phyloP scores from a whole-genome alignment of 2,797 vertebrate genomes.

The Hylomyscus alleni region DNA sequence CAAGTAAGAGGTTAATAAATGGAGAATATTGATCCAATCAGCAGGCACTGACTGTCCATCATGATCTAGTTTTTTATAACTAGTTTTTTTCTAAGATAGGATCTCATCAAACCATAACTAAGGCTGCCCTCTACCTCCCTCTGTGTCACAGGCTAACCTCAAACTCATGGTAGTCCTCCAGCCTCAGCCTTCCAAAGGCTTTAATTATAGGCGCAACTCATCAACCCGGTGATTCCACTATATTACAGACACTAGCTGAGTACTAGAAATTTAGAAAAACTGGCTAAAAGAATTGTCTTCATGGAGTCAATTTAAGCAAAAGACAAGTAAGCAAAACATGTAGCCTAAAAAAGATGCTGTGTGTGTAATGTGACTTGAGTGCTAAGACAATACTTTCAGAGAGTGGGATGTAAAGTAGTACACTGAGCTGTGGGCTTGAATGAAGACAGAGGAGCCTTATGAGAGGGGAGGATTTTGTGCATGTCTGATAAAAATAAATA shows the following conservation, averaged over 20 bases:
- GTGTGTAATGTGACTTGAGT: neutral
- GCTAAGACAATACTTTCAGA: constrained; percentile 28
- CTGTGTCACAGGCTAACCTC: neutral
- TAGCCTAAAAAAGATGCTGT: constrained; percentile 2
- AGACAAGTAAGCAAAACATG: neutral
- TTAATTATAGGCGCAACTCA: neutral
- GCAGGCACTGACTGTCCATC: neutral
- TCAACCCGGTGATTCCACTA: neutral
- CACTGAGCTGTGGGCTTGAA: neutral
- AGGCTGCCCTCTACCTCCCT: neutral
- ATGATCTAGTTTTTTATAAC: neutral
- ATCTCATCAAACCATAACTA: neutral
- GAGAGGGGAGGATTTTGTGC: neutral
- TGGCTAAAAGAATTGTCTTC: neutral
- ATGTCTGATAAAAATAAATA: constrained; percentile 7
- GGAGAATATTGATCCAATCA: constrained; percentile 14
- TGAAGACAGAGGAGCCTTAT: neutral
- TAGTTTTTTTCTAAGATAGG: neutral
- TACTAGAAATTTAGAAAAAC: constrained; percentile 17
- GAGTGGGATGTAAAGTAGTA: neutral
- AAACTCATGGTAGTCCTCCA: neutral
- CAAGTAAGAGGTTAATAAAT: neutral
- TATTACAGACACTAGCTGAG: neutral
- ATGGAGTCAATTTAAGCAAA: neutral
- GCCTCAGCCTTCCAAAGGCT: neutral